phyloP scores from a whole-genome alignment of 2,888 invertebrate genomes.

The Pyrrhia umbra region DNA sequence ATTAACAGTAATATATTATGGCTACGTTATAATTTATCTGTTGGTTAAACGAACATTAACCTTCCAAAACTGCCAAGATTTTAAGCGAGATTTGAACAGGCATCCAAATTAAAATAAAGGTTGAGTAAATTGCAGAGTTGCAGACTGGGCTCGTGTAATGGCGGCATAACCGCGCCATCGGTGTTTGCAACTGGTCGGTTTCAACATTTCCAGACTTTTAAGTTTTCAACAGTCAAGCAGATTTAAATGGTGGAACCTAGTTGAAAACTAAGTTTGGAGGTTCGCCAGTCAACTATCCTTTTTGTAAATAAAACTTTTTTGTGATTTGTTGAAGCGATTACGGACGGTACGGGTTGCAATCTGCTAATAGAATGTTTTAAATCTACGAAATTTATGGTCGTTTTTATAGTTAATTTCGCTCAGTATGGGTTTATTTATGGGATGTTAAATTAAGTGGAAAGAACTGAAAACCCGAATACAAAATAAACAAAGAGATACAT shows the following conservation, averaged over 20 bases:
- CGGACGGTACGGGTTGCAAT: constrained; percentile 38
- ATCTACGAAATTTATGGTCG: constrained; percentile 36
- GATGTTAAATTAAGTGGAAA: constrained; percentile 16
- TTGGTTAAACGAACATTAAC: constrained; percentile 45
- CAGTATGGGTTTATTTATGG: constrained; percentile 32
- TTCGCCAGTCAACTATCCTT: constrained; percentile 59
- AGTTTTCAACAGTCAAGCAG: constrained; percentile 52
- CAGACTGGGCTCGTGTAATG: constrained; percentile 46
- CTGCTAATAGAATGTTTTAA: constrained; percentile 47
- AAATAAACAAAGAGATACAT: neutral
- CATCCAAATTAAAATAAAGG: constrained; percentile 57
- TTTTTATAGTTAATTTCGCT: constrained; percentile 36
- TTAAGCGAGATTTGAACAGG: constrained; percentile 45
- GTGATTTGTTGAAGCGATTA: constrained; percentile 59
- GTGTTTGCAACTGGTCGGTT: constrained; percentile 44
- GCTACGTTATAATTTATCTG: constrained; percentile 45
- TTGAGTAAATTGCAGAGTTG: constrained; percentile 39
- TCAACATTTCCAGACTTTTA: constrained; percentile 51
- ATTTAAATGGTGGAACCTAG: constrained; percentile 62
- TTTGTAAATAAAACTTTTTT: constrained; percentile 51
- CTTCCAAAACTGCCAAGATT: constrained; percentile 48
- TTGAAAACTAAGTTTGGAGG: constrained; percentile 61
- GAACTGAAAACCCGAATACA: constrained; percentile 2
- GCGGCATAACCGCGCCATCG: constrained; percentile 36
- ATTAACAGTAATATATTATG: constrained; percentile 43